Conservation (phyloP, 2,888 invertebrate genomes). For the Tromatobia lineatoria region DNA sequence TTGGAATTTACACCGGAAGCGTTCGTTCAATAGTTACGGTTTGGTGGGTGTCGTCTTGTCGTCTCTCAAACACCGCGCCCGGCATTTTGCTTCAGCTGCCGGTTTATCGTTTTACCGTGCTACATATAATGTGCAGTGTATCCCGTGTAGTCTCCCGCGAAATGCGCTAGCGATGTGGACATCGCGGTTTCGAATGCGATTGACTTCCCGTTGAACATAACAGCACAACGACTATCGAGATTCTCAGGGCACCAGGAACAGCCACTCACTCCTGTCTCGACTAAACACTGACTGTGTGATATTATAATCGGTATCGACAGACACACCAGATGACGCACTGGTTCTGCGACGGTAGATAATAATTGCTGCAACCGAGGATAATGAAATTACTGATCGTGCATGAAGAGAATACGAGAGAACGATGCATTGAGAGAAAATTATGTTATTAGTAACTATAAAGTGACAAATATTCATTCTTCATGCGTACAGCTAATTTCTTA, state of each 20-base stretch:
- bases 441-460: too few species aligned
- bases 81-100: slow-evolving; percentile 25
- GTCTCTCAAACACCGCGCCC: slow-evolving; percentile 34
- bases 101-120: slow-evolving; percentile 48
- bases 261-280: background rate
- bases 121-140: slow-evolving; percentile 13
- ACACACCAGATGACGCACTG: slow-evolving; percentile 40
- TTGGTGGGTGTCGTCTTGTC: slow-evolving; percentile 16
- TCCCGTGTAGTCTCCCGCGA: slow-evolving; percentile 42
- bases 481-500: too few species aligned
- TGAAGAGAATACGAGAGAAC: background rate
- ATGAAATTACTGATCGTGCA: slow-evolving; percentile 48
- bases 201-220: slow-evolving; percentile 3
- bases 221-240: background rate
- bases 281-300: slow-evolving; percentile 36
- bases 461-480: too few species aligned
- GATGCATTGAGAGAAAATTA: too few species aligned
- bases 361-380: slow-evolving; percentile 63
- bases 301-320: slow-evolving; percentile 36
- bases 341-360: slow-evolving; percentile 45
- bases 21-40: slow-evolving; percentile 22
- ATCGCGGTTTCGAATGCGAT: slow-evolving; percentile 55
- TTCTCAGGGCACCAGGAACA: slow-evolving; percentile 27
- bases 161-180: slow-evolving; percentile 60
- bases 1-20: slow-evolving; percentile 56